Evolutionary conservation across 1,140 invertebrate genomes (phyloP).

Genomic region (Prorops nasuta): DNA sequence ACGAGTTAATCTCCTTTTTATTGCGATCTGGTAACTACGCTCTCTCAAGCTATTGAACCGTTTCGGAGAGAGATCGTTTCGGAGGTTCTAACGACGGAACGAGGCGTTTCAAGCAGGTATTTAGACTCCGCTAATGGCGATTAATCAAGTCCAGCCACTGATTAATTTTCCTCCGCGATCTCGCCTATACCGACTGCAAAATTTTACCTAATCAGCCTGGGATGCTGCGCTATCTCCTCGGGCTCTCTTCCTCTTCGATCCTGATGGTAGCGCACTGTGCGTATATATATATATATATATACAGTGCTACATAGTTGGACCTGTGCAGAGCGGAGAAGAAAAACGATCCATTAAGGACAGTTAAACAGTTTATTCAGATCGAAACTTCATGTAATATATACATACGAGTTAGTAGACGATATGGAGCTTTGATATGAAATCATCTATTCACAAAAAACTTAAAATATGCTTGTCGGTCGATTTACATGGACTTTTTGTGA

Average conservation of each 20-base stretch:
- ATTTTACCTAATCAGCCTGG: too few relatives aligned
- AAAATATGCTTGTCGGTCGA: conserved; percentile 30
- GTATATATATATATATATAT: too few relatives aligned
- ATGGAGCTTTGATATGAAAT: conserved; percentile 46
- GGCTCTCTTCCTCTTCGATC: too few relatives aligned
- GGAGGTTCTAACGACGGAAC: conserved; percentile 4
- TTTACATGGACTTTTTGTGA: conserved; percentile 35
- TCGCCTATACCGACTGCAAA: too few relatives aligned
- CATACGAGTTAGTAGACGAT: conserved; percentile 48
- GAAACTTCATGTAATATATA: conserved; percentile 50
- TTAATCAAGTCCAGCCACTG: conserved; percentile 1
- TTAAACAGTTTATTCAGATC: conserved; percentile 52
- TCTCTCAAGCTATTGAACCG: not conserved
- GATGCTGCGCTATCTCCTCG: too few relatives aligned
- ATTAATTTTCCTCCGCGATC: conserved; percentile 14
- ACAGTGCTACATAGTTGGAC: too few relatives aligned
- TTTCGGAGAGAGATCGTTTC: conserved; percentile 4
- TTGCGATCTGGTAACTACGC: not conserved
- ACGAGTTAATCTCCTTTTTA: conserved; percentile 11
- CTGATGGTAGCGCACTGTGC: too few relatives aligned
- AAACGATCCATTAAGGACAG: too few relatives aligned
- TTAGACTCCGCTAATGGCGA: conserved; percentile 12
- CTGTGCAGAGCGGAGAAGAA: too few relatives aligned
- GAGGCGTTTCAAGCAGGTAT: conserved; percentile 1
- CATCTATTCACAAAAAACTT: conserved; percentile 40